Evolutionary conservation across 1,140 invertebrate species (phyloP), one percentile per base, ranked within the genome.

Genomic region (Stratiolaelaps scimitus): DNA sequence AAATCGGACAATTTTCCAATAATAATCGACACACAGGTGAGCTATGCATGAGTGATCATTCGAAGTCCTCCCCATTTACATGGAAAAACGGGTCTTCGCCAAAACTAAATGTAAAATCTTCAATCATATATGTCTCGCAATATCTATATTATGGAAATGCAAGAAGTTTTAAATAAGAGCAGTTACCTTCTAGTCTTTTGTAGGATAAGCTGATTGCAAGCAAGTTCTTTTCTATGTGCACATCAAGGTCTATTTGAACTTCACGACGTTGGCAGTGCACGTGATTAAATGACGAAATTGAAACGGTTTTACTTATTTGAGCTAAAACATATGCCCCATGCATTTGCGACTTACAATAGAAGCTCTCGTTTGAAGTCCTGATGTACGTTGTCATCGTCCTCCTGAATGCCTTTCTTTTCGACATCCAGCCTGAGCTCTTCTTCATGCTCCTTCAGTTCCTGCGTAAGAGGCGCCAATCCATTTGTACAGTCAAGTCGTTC

Each of bases 341-440:
- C 40, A 4, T 47, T 34, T 23, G 72, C n/a, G n/a, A n/a, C 76
- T 73, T 72, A 78, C 76, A 96, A 92, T 68, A 83, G 78, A 69
- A 88, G 88, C 78, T 96, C 92, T 46, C 92, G 79, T 73, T 87
- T 86, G 72, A 97, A 94, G 74, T 97, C 92, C 80, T 94, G 89
- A n/a, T 93, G 74, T 0, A 89, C 83, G 1, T 84, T 83, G 77
- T 90, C 88, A 64, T 87, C 83, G 1, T 80, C 78, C 0, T 83
- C 79, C 6, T 81, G 76, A 68, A 81, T 76, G 69, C 85, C 85
- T 70, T 81, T 83, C 69, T 82, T 84, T 48, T 69, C 68, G 2
- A 60, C 45, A 84, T 86, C 72, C 67, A 71, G 68, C 69, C 72
- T 46, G 64, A 45, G 64, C 70, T 72, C 68, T 65, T 53, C 28